Percentiles rank a stretch among this genome's conserved stretches.
Evolutionary conservation across 2,888 invertebrate species (phyloP).

Genomic region (Pemphredon lugubris): DNA sequence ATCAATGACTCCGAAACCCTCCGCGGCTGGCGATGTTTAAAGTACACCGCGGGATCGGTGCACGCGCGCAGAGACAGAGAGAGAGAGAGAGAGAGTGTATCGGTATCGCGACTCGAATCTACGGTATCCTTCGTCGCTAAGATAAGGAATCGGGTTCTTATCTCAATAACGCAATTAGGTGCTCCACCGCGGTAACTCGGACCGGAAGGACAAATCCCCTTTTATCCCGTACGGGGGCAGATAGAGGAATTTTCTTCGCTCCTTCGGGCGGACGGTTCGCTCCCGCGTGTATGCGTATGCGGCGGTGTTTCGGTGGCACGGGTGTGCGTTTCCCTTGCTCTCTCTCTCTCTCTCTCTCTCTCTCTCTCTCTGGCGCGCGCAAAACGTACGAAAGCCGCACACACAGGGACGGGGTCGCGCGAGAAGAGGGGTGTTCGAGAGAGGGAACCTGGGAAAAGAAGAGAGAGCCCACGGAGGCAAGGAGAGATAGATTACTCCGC

Average conservation of each 20-base stretch:
- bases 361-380: slow-evolving; percentile 22
- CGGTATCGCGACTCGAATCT: slow-evolving; percentile 15
- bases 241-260: slow-evolving; percentile 71
- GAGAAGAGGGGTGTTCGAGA: slow-evolving; percentile 69
- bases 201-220: slow-evolving; percentile 77
- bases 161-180: slow-evolving; percentile 79
- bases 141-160: slow-evolving; percentile 72
- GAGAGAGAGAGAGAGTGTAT: too few relatives aligned
- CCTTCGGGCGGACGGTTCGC: slow-evolving; percentile 19
- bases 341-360: not conserved
- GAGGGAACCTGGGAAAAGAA: slow-evolving; percentile 72
- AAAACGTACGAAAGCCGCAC: too few relatives aligned
- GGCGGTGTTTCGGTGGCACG: too few relatives aligned
- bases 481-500: slow-evolving; percentile 92
- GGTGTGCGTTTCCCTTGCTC: not conserved
- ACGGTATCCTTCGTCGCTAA: slow-evolving; percentile 19
- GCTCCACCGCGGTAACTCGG: slow-evolving; percentile 63
- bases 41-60: not conserved
- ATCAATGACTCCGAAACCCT: slow-evolving; percentile 24
- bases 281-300: not conserved
- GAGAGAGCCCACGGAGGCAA: slow-evolving; percentile 78
- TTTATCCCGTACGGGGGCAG: slow-evolving; percentile 71
- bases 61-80: too few relatives aligned
- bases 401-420: slow-evolving; percentile 47
- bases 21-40: not conserved